These are phyloP conservation scores for Haplochromis burtoni DNA, from an alignment of 2,113 vertebrate species.

Conservation along the genomic window DNA sequence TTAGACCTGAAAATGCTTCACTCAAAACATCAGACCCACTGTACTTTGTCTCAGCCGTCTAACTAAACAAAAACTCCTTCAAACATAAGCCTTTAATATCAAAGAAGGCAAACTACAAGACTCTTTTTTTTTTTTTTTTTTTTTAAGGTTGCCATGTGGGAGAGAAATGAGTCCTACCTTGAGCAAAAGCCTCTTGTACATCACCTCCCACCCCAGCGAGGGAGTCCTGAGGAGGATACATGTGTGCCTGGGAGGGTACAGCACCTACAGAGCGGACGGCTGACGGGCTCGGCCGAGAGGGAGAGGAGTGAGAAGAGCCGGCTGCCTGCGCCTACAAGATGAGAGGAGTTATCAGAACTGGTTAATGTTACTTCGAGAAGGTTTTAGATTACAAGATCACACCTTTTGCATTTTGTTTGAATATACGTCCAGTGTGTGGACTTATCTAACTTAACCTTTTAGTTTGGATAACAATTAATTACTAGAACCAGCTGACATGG, in stretches of 20 bases:
- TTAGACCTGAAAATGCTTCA: background rate
- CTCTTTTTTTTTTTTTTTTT: background rate
- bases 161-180: conserved; percentile 68
- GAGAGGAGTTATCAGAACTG: background rate
- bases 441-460: background rate
- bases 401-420: background rate
- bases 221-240: conserved; percentile 76
- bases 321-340: conserved; percentile 81
- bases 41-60: background rate
- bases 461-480: background rate
- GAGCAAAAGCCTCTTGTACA: conserved; percentile 85
- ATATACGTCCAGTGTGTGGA: background rate
- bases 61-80: background rate
- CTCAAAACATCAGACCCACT: background rate
- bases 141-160: too few relatives aligned
- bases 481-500: background rate
- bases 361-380: background rate
- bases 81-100: background rate
- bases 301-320: conserved; percentile 81
- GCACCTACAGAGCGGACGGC: conserved; percentile 75
- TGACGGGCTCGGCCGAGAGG: conserved; percentile 76
- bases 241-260: conserved; percentile 70
- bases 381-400: background rate
- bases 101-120: background rate
- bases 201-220: conserved; percentile 81